These are phyloP conservation scores for Drosophila suboccidentalis DNA, from an alignment of 2,888 invertebrate genomes.

Conservation along the genomic window DNA sequence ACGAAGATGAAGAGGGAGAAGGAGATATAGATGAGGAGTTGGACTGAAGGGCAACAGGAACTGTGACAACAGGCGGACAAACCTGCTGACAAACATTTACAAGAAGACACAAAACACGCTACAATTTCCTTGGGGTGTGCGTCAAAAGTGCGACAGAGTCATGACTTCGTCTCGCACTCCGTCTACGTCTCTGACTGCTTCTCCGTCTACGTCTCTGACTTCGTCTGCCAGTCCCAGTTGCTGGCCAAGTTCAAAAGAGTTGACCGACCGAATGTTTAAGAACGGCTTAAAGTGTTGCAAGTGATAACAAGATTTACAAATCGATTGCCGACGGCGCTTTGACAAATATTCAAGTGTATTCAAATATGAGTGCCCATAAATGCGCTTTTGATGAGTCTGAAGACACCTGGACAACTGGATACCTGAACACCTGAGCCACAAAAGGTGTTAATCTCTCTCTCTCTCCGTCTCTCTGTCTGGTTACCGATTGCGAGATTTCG, in stretches of 20 bases:
- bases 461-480: not conserved
- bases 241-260: constrained; percentile 49
- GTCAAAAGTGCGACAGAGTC: constrained; percentile 71
- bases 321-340: constrained; percentile 79
- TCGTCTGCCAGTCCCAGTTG: not conserved
- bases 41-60: constrained; percentile 28
- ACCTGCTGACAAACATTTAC: constrained; percentile 62
- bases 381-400: constrained; percentile 36
- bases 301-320: constrained; percentile 83
- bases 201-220: not conserved
- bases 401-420: constrained; percentile 33
- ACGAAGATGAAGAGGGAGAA: not conserved
- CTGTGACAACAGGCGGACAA: constrained; percentile 38
- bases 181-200: too few relatives aligned
- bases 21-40: not conserved
- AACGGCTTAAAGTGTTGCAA: constrained; percentile 60
- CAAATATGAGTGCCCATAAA: constrained; percentile 36
- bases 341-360: constrained; percentile 60
- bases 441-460: constrained; percentile 71
- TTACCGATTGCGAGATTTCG: constrained; percentile 11
- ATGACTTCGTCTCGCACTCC: constrained; percentile 7
- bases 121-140: constrained; percentile 63
- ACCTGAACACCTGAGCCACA: constrained; percentile 45
- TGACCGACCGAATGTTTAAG: constrained; percentile 58
- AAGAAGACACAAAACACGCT: constrained; percentile 34